These are phyloP conservation scores for Drosophila phalerata DNA, from an alignment of 2,888 invertebrate genomes.

Conservation along the genomic window DNA sequence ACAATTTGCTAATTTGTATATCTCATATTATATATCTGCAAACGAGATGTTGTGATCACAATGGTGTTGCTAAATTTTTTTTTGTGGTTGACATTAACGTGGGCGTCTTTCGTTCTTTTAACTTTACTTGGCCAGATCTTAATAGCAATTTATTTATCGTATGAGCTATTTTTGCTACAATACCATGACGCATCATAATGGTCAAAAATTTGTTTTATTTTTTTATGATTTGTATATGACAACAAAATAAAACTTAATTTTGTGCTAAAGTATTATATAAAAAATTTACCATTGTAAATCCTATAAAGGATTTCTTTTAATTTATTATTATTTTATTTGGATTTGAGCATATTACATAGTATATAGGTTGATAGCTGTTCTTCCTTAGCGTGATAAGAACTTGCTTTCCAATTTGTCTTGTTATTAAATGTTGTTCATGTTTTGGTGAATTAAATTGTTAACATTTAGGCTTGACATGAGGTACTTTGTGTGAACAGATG, in stretches of 20 bases:
- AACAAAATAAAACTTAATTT: background rate
- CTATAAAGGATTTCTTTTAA: too few species aligned
- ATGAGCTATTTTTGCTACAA: conserved; percentile 12
- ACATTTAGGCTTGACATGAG: conserved; percentile 15
- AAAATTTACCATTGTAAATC: too few species aligned
- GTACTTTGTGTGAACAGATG: conserved; percentile 25
- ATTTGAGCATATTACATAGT: background rate
- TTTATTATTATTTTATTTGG: background rate
- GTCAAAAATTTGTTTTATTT: conserved; percentile 18
- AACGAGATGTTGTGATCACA: conserved; percentile 31
- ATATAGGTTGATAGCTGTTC: background rate
- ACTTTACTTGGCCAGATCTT: conserved; percentile 38
- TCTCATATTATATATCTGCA: conserved; percentile 48
- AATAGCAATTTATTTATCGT: conserved; percentile 19
- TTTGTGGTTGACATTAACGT: conserved; percentile 45
- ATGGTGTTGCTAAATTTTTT: conserved; percentile 30
- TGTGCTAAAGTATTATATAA: background rate
- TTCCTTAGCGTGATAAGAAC: conserved; percentile 11
- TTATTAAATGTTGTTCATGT: conserved; percentile 13
- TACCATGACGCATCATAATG: conserved; percentile 36
- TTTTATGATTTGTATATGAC: background rate
- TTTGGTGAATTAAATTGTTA: conserved; percentile 22
- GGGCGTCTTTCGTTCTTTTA: conserved; percentile 47
- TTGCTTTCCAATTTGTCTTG: conserved; percentile 11
- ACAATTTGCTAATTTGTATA: conserved; percentile 75